Base-by-base conservation (phyloP, 2,113 vertebrate genomes). In the Gasterosteus nipponicus region DNA sequence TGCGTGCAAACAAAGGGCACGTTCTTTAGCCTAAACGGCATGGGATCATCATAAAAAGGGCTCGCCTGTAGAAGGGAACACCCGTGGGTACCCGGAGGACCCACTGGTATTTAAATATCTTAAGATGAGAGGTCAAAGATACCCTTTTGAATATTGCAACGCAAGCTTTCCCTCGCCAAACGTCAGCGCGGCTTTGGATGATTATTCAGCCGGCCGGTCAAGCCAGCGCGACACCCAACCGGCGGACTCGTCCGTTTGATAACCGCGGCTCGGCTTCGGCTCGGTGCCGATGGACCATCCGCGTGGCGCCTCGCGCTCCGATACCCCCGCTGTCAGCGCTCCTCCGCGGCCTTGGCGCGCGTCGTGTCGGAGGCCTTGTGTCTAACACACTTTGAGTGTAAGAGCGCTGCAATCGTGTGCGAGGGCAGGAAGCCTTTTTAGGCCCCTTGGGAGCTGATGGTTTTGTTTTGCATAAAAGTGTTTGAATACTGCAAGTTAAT, bases 401-500 rank as follows among this genome's bases (percentile, higher is more conserved):
- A 69, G 39, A 41, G 81, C 79, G 78, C 74, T 78, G 26, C 73
- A 75, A 73, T 47, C 51, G 31, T 51, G 71, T 70, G 72, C 62
- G 80, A 59, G 60, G 14, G 63, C 79, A 80, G 86, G 85, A 87
- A 86, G 76, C 38, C 71, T 59, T 78, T 62, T 73, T 11, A 15
- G 38, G 10, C 49, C 82, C 33, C 31, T 0, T 5, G 78, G 61
- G 85, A 81, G n/a, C 46, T 47, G 35, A 71, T 66, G 73, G 29
- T 61, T 77, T 67, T 38, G 35, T 26, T 77, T 63, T 69, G 35
- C 67, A 10, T 56, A 74, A 46, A 80, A 69, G 29, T 14, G 11
- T 33, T 47, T 2, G n/a, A 22, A 15, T 26, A 7, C 15, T 56
- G 10, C 11, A n/a, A 41, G 41, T 79, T 60, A 22, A 71, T 54